A percentile compares a stretch with the other conserved stretches of the same genome.
These are phyloP conservation scores for Chondrosia reniformis DNA, from an alignment of 37 sponge, comb jelly and placozoan genomes.

Conservation along the genomic window DNA sequence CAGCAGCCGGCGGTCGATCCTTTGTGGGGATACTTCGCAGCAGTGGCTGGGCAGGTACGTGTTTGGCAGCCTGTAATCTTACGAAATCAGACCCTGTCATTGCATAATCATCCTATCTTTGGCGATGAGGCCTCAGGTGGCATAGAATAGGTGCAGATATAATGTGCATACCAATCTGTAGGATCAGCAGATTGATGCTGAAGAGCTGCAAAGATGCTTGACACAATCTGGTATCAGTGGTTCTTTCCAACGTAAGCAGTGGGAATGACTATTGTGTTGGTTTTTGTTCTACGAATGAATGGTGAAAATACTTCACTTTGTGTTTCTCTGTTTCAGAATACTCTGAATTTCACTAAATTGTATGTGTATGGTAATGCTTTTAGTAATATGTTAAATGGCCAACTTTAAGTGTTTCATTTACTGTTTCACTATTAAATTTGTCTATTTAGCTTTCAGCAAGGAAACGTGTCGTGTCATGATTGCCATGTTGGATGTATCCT, in stretches of 20 bases:
- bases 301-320: not conserved
- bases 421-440: too few relatives aligned
- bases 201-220: slow-evolving; percentile 79
- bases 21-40: slow-evolving; percentile 67
- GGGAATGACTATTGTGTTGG: slow-evolving; percentile 27
- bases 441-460: slow-evolving; percentile 57
- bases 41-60: slow-evolving; percentile 79
- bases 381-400: not conserved
- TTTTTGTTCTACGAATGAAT: slow-evolving; percentile 24
- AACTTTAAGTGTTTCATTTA: not conserved
- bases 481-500: slow-evolving; percentile 75
- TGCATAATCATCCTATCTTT: not conserved
- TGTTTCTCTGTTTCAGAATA: slow-evolving; percentile 4
- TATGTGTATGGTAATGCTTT: not conserved
- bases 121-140: not conserved
- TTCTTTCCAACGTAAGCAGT: not conserved
- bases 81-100: not conserved
- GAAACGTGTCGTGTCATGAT: slow-evolving; percentile 92
- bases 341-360: not conserved
- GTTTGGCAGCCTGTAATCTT: not conserved
- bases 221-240: slow-evolving; percentile 54
- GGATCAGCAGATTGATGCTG: slow-evolving; percentile 90
- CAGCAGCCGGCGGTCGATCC: slow-evolving; percentile 67
- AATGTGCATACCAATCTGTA: slow-evolving; percentile 12
- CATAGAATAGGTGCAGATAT: too few relatives aligned